Conservation (phyloP, 2,113 vertebrate species). For the Phylloscopus trochiloides region DNA sequence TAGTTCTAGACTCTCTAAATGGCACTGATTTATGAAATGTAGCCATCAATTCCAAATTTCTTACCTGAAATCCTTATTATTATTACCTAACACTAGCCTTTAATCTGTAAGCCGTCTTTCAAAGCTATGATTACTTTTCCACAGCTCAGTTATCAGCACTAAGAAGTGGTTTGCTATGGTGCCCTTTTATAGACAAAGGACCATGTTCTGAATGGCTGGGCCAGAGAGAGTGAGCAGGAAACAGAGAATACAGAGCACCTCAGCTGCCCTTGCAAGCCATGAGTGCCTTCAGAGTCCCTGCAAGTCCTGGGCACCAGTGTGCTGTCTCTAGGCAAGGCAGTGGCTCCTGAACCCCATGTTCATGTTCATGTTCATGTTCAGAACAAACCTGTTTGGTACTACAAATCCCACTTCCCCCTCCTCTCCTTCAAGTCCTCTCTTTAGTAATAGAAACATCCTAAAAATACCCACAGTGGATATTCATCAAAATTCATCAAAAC, state of each 20-base stretch:
- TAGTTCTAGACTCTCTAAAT: background rate
- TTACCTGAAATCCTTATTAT: background rate
- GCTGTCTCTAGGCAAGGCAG: background rate
- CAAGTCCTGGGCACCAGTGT: background rate
- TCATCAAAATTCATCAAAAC: background rate
- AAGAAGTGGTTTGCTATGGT: background rate
- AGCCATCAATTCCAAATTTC: background rate
- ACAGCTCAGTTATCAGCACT: background rate
- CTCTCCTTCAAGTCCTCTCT: background rate
- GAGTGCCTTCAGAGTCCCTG: background rate
- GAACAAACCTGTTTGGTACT: background rate
- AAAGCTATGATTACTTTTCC: background rate
- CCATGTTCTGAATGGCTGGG: background rate
- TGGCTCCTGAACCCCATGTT: background rate
- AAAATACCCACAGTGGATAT: background rate
- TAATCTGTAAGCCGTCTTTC: background rate
- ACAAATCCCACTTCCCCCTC: background rate
- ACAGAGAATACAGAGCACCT: background rate
- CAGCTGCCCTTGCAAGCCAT: accelerated
- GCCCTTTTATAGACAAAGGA: background rate
- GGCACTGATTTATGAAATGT: background rate
- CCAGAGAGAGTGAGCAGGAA: background rate
- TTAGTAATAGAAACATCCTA: background rate
- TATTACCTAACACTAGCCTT: background rate
- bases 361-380: background rate